Conservation (phyloP, 2,113 vertebrate species). For the Argyrosomus japonicus region DNA sequence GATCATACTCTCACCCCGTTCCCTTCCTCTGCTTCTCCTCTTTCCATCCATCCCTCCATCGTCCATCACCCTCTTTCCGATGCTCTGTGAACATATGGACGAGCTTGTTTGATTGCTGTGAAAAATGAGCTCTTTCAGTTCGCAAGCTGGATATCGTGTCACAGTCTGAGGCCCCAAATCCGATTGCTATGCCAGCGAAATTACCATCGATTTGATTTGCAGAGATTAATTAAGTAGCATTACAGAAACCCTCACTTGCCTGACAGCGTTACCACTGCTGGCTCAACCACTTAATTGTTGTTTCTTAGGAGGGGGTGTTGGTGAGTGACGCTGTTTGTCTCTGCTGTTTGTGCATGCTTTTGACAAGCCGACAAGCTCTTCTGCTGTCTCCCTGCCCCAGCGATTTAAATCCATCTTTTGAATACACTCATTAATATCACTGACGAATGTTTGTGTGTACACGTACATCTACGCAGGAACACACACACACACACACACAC, state of each 20-base stretch:
- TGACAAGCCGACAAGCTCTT: constrained; percentile 71
- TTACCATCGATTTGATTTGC: constrained; percentile 81
- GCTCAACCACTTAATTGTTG: constrained; percentile 75
- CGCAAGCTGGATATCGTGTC: constrained; percentile 50
- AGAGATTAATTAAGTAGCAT: constrained; percentile 81
- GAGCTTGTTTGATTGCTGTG: constrained; percentile 51
- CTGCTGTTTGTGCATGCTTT: constrained; percentile 48
- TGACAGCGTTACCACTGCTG: constrained; percentile 62
- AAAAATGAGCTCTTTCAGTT: constrained; percentile 54
- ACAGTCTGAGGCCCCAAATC: constrained; percentile 58
- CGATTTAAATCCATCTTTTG: constrained; percentile 71
- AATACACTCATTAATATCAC: constrained; percentile 71
- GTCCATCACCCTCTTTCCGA: constrained; percentile 31
- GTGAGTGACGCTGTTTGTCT: constrained; percentile 69
- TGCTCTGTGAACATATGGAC: constrained; percentile 34
- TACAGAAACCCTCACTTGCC: constrained; percentile 65
- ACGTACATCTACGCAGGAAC: neutral
- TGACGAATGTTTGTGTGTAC: constrained; percentile 29
- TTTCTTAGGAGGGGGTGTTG: constrained; percentile 41
- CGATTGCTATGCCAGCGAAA: constrained; percentile 68
- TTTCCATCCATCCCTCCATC: neutral
- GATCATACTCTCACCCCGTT: neutral
- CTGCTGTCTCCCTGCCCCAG: constrained; percentile 53
- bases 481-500: constrained; percentile 20
- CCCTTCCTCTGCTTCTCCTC: neutral